Percentiles rank a stretch among this genome's conserved stretches.
These are phyloP conservation scores for Botia kubotai DNA, from an alignment of 2,797 vertebrate genomes.

Conservation along the genomic window DNA sequence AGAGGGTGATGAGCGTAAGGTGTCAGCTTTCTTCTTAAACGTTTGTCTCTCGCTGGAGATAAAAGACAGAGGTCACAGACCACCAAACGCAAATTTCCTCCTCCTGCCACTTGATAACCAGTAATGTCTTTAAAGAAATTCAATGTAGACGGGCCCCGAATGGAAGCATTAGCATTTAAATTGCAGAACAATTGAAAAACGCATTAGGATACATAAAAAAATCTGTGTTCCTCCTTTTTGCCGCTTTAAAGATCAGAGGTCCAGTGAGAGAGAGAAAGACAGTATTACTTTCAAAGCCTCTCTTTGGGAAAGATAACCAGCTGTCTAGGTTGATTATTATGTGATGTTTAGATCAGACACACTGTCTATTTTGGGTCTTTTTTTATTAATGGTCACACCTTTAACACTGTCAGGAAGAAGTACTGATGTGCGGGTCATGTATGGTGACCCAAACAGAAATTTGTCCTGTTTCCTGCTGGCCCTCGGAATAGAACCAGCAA, in stretches of 20 bases:
- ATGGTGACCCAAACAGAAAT: no score
- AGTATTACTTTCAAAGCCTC: constrained; percentile 29
- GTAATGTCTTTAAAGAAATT: constrained; percentile 24
- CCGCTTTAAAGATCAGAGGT: constrained; percentile 18
- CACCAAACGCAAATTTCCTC: constrained; percentile 28
- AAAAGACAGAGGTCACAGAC: constrained; percentile 24
- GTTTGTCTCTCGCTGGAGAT: not conserved
- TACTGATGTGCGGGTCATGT: no score
- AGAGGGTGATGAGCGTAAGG: constrained; percentile 19
- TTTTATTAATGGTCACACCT: constrained; percentile 14
- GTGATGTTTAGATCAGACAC: not conserved
- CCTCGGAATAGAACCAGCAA: no score
- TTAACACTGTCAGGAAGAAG: not conserved
- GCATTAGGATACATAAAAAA: constrained; percentile 30
- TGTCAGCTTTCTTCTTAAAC: constrained; percentile 38
- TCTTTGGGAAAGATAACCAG: constrained; percentile 35
- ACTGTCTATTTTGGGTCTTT: not conserved
- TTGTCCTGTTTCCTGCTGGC: no score
- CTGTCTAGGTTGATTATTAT: constrained; percentile 33
- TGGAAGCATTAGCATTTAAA: constrained; percentile 52
- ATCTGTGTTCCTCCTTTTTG: constrained; percentile 26
- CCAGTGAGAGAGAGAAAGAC: not conserved
- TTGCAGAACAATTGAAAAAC: constrained; percentile 37
- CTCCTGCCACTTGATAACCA: constrained; percentile 40
- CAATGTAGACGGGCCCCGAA: constrained; percentile 26